Base-by-base conservation (phyloP, 1,140 invertebrate genomes). In the Mycetomoellerius zeteki region DNA sequence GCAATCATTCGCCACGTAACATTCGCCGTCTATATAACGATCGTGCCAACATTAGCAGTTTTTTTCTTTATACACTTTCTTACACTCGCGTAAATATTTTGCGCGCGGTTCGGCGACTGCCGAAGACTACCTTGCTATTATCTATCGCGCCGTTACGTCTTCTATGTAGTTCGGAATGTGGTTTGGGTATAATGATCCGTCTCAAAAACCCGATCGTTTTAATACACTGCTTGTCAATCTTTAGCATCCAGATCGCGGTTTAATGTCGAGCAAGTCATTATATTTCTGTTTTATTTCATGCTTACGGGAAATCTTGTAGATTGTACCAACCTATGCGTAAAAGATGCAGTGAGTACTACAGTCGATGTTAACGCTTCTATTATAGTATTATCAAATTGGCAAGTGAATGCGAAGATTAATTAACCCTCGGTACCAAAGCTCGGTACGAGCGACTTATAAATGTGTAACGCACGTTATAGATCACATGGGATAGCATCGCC, bases 61-160 rank as follows among this genome's bases (percentile, higher is more conserved):
- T 76, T 80, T 67, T 80, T 58, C 54, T 73, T 75, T 60, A 64
- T 47, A n/a, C 4, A 37, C 30, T 67, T 65, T 87, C 52, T 87
- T 78, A 62, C 27, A n/a, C 30, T 27, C 19, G 43, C 33, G 62
- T 14, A 21, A 33, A 27, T 43, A 58, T 73, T 82, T 84, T 50
- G 80, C 67, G 77, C 27, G 19, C 4, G 24, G n/a, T 75, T 56
- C 73, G 52, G 50, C 73, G 64, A 72, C 30, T 21, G 47, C n/a
- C 47, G 65, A 67, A 78, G 86, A 88, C 62, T 50, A 65, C 43
- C 52, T 81, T 30, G 37, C 64, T 19, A 73, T 89, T 88, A 89
- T 84, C 78, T 85, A 87, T 89, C 85, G 78, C 88, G 27, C 52
- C 82, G 76, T 89, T 89, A 90, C 80, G 71, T 78, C 54, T 89